A percentile compares a stretch with the other conserved stretches of the same genome.
These are phyloP conservation scores for Hippocampus kuda DNA, from an alignment of 2,797 vertebrate genomes.

Conservation along the genomic window DNA sequence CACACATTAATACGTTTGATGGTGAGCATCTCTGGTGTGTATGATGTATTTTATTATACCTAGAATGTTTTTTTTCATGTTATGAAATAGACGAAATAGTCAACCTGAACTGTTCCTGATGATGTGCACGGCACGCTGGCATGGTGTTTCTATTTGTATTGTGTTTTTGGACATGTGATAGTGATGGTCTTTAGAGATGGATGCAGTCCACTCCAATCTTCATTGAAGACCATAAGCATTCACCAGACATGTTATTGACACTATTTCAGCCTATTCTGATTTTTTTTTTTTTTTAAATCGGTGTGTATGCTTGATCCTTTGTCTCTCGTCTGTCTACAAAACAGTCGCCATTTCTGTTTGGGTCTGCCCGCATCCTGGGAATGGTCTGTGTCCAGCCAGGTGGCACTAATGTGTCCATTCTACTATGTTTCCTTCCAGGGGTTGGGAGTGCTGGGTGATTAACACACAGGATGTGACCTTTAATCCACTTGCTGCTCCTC, in stretches of 20 bases:
- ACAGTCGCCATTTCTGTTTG: slow-evolving; percentile 37
- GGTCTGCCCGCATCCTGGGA: slow-evolving; percentile 39
- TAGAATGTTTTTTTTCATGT: too few species aligned
- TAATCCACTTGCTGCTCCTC: slow-evolving; percentile 69
- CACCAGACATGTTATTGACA: neutral
- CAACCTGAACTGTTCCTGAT: too few species aligned
- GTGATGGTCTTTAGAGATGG: too few species aligned
- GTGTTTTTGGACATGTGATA: too few species aligned
- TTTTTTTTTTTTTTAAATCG: neutral
- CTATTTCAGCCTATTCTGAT: neutral
- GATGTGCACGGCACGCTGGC: too few species aligned
- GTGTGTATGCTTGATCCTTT: neutral
- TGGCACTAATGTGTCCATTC: slow-evolving; percentile 77
- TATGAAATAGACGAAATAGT: too few species aligned
- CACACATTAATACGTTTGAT: too few species aligned
- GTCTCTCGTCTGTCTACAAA: slow-evolving; percentile 8
- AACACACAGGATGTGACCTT: slow-evolving; percentile 78
- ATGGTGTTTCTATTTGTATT: too few species aligned
- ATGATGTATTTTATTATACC: too few species aligned
- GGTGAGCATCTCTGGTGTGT: too few species aligned
- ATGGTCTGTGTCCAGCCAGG: slow-evolving; percentile 65
- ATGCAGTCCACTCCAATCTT: too few species aligned
- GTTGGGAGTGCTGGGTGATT: slow-evolving; percentile 70
- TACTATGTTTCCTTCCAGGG: slow-evolving; percentile 72
- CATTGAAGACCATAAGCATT: too few species aligned